These are phyloP conservation scores for Drosophila ironensis DNA, from an alignment of 1,140 invertebrate genomes.

Conservation along the genomic window DNA sequence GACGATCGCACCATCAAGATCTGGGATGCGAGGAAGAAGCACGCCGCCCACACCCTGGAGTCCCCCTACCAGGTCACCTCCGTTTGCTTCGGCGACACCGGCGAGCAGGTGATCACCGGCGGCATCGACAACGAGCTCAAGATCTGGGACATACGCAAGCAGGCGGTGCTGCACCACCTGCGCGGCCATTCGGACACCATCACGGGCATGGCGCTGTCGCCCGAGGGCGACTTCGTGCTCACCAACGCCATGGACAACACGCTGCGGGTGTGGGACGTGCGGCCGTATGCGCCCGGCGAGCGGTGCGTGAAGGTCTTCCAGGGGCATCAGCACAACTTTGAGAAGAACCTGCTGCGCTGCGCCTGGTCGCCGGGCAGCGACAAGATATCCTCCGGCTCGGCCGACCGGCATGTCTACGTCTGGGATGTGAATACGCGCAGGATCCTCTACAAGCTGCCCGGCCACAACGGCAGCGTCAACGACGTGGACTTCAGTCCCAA, in stretches of 20 bases:
- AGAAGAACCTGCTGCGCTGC: conserved; percentile 95
- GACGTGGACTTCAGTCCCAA: conserved; percentile 97
- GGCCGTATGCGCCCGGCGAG: conserved; percentile 92
- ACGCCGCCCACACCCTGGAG: conserved; percentile 90
- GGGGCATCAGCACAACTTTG: conserved; percentile 99
- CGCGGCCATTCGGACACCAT: conserved; percentile 96
- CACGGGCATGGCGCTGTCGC: conserved; percentile 95
- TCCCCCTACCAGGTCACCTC: conserved; percentile 93
- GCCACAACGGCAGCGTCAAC: conserved; percentile 98
- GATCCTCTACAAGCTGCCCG: conserved; percentile 98
- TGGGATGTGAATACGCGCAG: conserved; percentile 97
- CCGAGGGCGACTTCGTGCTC: conserved; percentile 96
- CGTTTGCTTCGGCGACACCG: conserved; percentile 97
- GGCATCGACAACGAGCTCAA: conserved; percentile 99
- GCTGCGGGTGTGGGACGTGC: conserved; percentile 90
- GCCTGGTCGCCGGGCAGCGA: conserved; percentile 95
- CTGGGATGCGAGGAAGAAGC: conserved; percentile 94
- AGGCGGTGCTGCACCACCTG: conserved; percentile 92
- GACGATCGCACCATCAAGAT: conserved; percentile 97
- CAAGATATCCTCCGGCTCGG: conserved; percentile 93
- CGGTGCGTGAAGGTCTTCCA: conserved; percentile 95
- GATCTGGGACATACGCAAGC: conserved; percentile 98
- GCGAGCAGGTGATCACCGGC: conserved; percentile 94
- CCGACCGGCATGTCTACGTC: conserved; percentile 97
- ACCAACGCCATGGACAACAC: conserved; percentile 99